Percentiles rank a stretch among this genome's conserved stretches.
These are phyloP conservation scores for Enteromius anoplus DNA, from an alignment of 2,797 vertebrate genomes.

Conservation along the genomic window DNA sequence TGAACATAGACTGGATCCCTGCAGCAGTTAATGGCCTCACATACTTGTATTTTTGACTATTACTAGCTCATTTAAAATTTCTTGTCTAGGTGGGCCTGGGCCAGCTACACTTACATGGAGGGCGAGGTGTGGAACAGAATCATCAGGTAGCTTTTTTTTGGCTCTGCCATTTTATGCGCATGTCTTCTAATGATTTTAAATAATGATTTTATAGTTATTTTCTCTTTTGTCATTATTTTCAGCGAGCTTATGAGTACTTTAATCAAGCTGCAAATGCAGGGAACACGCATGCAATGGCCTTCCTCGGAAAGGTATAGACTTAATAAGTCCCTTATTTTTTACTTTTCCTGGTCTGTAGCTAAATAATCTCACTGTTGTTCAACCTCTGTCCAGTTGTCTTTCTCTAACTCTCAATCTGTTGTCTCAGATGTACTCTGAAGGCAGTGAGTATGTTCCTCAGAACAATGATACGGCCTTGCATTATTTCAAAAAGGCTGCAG, in stretches of 20 bases:
- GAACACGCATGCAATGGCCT: slow-evolving; percentile 97
- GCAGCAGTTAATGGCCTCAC: background rate
- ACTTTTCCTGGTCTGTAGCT: background rate
- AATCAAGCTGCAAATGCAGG: slow-evolving; percentile 97
- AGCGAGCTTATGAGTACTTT: slow-evolving; percentile 99
- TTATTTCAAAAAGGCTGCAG: slow-evolving; percentile 98
- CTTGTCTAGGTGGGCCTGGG: slow-evolving; percentile 89
- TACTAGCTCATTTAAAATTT: background rate
- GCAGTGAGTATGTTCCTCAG: slow-evolving; percentile 91
- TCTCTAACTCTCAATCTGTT: slow-evolving; percentile 7
- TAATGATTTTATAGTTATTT: background rate
- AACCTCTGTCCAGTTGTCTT: background rate
- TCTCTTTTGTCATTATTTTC: slow-evolving; percentile 49
- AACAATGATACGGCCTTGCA: slow-evolving; percentile 97
- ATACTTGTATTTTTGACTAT: background rate
- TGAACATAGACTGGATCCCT: background rate
- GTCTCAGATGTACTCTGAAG: slow-evolving; percentile 96
- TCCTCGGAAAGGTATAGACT: slow-evolving; percentile 91
- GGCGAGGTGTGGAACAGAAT: slow-evolving; percentile 96
- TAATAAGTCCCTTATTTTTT: background rate
- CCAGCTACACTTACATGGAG: slow-evolving; percentile 93
- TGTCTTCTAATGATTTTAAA: background rate
- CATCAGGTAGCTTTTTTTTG: slow-evolving; percentile 84
- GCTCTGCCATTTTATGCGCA: background rate
- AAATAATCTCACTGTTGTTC: background rate